phyloP scores from a whole-genome alignment of 2,888 invertebrate genomes.

The Yponomeuta evonymella region DNA sequence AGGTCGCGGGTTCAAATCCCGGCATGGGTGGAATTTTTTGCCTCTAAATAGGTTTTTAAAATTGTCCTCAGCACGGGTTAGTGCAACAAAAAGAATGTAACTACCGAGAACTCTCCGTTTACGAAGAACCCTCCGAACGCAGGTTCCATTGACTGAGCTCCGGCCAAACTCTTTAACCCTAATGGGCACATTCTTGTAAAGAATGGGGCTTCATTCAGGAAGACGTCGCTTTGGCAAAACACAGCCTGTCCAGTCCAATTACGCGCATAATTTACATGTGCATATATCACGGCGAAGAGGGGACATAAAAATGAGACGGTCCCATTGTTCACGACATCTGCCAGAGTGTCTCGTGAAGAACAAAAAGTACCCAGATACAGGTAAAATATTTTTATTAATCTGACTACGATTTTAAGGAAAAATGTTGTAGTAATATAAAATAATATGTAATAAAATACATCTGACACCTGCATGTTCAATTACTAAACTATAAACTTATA shows the following conservation, averaged over 20 bases:
- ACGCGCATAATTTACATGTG: constrained; percentile 6
- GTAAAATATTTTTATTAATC: background rate
- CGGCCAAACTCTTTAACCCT: background rate
- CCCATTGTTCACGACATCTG: background rate
- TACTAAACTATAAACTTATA: too few relatives aligned
- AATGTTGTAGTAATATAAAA: too few relatives aligned
- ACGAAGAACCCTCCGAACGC: background rate
- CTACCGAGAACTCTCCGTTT: background rate
- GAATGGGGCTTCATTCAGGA: background rate
- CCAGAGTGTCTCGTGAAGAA: background rate
- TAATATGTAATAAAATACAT: too few relatives aligned
- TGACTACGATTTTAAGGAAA: too few relatives aligned
- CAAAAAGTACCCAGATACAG: too few relatives aligned
- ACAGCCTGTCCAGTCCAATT: constrained; percentile 3
- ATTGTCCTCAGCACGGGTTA: too few relatives aligned
- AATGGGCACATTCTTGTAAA: background rate
- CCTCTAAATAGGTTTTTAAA: too few relatives aligned
- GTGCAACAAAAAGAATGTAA: too few relatives aligned
- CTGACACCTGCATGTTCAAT: too few relatives aligned
- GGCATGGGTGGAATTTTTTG: too few relatives aligned
- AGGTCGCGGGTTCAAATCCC: too few relatives aligned
- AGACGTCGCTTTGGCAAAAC: constrained; percentile 4
- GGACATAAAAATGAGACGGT: background rate
- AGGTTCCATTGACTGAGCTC: background rate
- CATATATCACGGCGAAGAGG: background rate